Base-by-base conservation (phyloP, 2,797 vertebrate genomes). In the Siniperca undulata region DNA sequence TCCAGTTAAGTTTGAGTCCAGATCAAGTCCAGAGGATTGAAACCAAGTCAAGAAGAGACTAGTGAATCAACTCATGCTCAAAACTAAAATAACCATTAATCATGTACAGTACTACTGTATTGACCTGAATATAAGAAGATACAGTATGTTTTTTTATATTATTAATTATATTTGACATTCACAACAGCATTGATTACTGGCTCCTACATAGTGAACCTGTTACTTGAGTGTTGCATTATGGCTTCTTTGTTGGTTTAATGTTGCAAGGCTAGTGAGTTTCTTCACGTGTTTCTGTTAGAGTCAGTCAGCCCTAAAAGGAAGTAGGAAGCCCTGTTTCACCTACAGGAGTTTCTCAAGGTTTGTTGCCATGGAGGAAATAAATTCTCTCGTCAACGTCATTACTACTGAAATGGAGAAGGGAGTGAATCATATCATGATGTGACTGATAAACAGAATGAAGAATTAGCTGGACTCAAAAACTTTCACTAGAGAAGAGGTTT, bases 1-100 rank as follows among this genome's bases (percentile, higher is more conserved):
- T 55, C 42, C 44, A 78, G 66, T 42, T 16, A 48, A 67, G 30
- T 78, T 62, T 64, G 48, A 70, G 70, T 24, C 22, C 7, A 69
- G 30, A 68, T 65, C 17, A n/a, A 22, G 17, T 46, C 3, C 48
- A 76, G 22, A 48, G 53, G 27, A 40, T 46, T 52, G 24, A 46
- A 77, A 55, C 24, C 1, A 59, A 60, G 70, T 42, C 7, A 16
- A 64, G 16, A 55, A 1, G 38, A 64, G 14, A 13, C 55, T 3
- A 14, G 12, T 61, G 55, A 53, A 74, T 60, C 19, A 36, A 44
- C 27, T 59, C 4, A 4, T 22, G 16, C 73, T 64, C 24, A 65
- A 64, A 27, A 53, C 3, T 22, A 19, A 30, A 55, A 55, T 7
- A 46, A 59, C 40, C 30, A 36, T 69, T 7, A 34, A 52, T 16